Percentiles rank a stretch among this genome's conserved stretches.
Evolutionary conservation across 1,140 invertebrate genomes (phyloP).

Genomic region (Callitettix versicolor): DNA sequence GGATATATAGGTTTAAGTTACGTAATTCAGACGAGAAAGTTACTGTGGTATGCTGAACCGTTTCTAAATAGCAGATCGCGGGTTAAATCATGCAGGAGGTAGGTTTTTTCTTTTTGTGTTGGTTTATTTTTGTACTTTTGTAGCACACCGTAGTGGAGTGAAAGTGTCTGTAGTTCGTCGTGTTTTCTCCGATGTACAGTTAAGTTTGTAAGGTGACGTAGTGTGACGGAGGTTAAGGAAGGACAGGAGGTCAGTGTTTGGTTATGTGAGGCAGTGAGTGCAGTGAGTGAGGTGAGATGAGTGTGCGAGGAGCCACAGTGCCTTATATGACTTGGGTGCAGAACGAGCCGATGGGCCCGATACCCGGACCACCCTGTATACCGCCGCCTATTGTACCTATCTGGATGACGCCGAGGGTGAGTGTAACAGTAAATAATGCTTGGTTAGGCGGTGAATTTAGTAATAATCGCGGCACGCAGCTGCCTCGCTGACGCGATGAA

Average conservation of each 20-base stretch:
- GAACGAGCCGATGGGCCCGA: slow-evolving; percentile 11
- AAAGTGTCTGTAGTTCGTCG: background rate
- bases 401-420: slow-evolving; percentile 8
- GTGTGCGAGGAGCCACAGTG: slow-evolving; percentile 16
- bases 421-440: too few species aligned
- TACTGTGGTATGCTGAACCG: too few species aligned
- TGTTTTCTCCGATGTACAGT: background rate
- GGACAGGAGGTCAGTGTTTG: background rate
- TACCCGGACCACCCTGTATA: background rate
- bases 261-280: background rate
- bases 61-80: too few species aligned
- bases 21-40: too few species aligned
- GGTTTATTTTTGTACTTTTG: too few species aligned
- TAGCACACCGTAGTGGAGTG: too few species aligned
- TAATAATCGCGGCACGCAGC: too few species aligned
- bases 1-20: too few species aligned
- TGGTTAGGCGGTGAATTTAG: too few species aligned
- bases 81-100: too few species aligned
- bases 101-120: too few species aligned
- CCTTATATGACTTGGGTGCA: slow-evolving; percentile 20
- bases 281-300: slow-evolving; percentile 8
- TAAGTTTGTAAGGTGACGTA: background rate
- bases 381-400: slow-evolving; percentile 29
- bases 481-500: too few species aligned
- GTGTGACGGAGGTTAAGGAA: background rate